A percentile compares a stretch with the other conserved stretches of the same genome.
Conservation (phyloP, 1,140 invertebrate genomes). For the Asobara japonica region DNA sequence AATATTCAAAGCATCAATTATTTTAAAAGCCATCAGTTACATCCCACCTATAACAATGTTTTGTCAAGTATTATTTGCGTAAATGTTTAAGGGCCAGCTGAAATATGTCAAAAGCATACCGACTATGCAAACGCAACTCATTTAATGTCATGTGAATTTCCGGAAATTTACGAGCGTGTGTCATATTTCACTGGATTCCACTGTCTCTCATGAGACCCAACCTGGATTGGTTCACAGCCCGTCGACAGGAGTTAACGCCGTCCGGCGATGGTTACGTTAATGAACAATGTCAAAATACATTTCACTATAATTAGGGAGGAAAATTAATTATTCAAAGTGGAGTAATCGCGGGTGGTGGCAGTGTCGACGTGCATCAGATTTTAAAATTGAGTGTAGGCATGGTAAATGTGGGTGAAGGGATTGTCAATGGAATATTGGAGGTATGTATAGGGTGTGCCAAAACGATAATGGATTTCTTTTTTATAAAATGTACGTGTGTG, state of each 20-base stretch:
- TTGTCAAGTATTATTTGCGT: background rate
- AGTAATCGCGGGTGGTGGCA: slow-evolving; percentile 12
- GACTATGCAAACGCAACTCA: slow-evolving; percentile 16
- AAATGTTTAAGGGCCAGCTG: background rate
- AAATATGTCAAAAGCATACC: slow-evolving; percentile 32
- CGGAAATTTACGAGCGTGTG: slow-evolving; percentile 20
- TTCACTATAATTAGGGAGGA: slow-evolving; percentile 7
- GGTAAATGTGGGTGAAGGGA: background rate
- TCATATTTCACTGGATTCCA: background rate
- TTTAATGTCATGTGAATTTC: slow-evolving; percentile 28
- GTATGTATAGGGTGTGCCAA: no score
- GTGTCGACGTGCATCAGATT: background rate
- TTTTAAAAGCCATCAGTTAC: background rate
- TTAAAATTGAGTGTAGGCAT: background rate
- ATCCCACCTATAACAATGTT: background rate
- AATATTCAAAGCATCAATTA: background rate
- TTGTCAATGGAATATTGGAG: no score
- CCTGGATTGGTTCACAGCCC: background rate
- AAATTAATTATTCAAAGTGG: slow-evolving; percentile 31
- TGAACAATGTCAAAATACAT: slow-evolving; percentile 29
- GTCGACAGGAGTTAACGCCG: background rate
- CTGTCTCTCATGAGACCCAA: background rate
- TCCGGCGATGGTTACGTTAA: background rate
- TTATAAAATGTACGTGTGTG: no score
- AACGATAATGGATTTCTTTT: no score